A percentile compares a stretch with the other conserved stretches of the same genome.
These are phyloP conservation scores for Lampropteryx suffumata DNA, from an alignment of 2,888 invertebrate species.

Conservation along the genomic window DNA sequence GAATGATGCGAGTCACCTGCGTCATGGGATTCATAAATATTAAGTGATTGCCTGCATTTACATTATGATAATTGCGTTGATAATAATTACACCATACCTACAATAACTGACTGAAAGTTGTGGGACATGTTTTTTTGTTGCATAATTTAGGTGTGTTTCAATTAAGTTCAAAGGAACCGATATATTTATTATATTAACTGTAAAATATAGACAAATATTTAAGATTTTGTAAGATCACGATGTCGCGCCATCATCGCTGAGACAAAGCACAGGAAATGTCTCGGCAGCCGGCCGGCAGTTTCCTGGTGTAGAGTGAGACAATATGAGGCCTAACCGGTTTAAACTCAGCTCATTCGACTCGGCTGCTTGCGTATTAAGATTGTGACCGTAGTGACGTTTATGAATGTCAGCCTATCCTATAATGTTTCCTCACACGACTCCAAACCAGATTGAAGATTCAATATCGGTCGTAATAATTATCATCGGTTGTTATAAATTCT, in stretches of 20 bases:
- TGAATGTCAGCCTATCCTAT: conserved; percentile 19
- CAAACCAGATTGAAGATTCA: conserved; percentile 3
- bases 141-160: conserved; percentile 5
- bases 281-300: conserved; percentile 68
- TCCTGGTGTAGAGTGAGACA: conserved; percentile 78
- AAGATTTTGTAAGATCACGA: conserved; percentile 25
- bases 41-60: conserved; percentile 19
- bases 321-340: conserved; percentile 77
- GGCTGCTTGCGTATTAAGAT: conserved; percentile 49
- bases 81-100: conserved; percentile 3
- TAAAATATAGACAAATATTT: conserved; percentile 3
- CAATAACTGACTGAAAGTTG: not conserved
- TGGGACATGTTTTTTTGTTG: conserved; percentile 4
- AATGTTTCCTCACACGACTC: conserved; percentile 11
- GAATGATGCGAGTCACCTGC: conserved; percentile 19
- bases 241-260: conserved; percentile 53
- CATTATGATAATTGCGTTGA: conserved; percentile 19
- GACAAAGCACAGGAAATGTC: conserved; percentile 78
- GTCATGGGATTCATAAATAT: conserved; percentile 24
- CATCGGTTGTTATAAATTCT: not conserved
- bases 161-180: not conserved
- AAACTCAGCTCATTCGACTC: conserved; percentile 66
- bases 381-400: conserved; percentile 45
- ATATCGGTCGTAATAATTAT: not conserved
- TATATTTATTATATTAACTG: no score